A percentile compares a stretch with the other conserved stretches of the same genome.
Conservation (phyloP, 2,797 vertebrate species). For the Morelia viridis region DNA sequence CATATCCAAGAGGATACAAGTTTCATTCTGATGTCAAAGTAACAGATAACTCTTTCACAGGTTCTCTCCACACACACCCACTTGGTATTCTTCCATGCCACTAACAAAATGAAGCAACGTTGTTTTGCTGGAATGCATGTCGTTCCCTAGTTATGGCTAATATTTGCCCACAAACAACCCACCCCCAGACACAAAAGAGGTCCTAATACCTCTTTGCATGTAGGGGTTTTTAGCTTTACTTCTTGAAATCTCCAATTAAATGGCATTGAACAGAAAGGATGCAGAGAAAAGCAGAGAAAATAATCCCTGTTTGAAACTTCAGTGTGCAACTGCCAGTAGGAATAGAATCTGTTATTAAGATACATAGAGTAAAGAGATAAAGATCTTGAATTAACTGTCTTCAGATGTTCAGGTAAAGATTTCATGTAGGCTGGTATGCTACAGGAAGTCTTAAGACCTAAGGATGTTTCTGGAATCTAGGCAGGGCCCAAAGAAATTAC, state of each 20-base stretch:
- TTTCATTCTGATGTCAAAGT: background rate
- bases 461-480: no score
- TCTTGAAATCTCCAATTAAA: background rate
- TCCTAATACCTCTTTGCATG: background rate
- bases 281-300: accelerated
- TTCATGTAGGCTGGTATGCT: constrained; percentile 6
- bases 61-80: background rate
- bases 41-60: background rate
- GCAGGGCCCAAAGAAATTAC: background rate
- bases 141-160: background rate
- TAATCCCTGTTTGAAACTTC: background rate
- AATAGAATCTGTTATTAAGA: background rate
- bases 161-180: background rate
- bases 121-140: background rate
- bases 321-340: background rate
- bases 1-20: background rate
- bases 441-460: constrained; percentile 4
- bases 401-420: background rate
- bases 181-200: no score
- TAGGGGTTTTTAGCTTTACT: background rate
- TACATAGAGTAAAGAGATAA: background rate
- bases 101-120: background rate
- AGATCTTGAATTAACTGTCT: background rate
- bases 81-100: background rate
- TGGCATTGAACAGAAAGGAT: background rate